phyloP scores from a whole-genome alignment of 1,140 invertebrate species.

The Drosophila parabipectinata region DNA sequence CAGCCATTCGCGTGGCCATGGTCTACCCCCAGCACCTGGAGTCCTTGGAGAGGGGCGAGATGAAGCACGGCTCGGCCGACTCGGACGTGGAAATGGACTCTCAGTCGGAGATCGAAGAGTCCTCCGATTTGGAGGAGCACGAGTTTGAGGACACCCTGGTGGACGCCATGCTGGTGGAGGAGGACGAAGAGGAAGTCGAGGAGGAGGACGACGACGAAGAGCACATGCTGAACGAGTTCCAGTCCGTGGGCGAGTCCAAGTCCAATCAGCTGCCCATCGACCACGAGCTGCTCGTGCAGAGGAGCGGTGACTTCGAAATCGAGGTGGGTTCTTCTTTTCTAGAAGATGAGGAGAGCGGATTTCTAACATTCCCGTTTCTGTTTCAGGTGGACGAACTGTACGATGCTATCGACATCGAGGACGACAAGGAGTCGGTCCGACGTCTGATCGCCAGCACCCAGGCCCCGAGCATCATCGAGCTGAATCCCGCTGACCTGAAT shows the following conservation, averaged over 20 bases:
- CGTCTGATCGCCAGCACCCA: constrained; percentile 73
- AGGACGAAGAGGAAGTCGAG: constrained; percentile 69
- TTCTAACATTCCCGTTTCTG: background rate
- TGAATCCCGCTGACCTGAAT: constrained; percentile 77
- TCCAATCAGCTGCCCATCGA: constrained; percentile 48
- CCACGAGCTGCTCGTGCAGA: constrained; percentile 50
- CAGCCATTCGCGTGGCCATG: constrained; percentile 94
- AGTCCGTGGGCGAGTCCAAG: constrained; percentile 31
- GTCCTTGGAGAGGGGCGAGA: constrained; percentile 91
- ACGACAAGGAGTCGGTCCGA: constrained; percentile 84
- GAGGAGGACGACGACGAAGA: constrained; percentile 69
- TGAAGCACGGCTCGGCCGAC: constrained; percentile 89
- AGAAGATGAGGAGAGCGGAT: background rate
- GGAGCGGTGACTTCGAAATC: constrained; percentile 72
- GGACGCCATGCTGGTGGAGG: constrained; percentile 77
- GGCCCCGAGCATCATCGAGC: constrained; percentile 64
- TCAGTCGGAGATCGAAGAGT: constrained; percentile 85
- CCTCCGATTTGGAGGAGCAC: constrained; percentile 84
- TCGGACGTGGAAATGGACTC: constrained; percentile 85
- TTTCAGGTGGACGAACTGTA: constrained; percentile 84
- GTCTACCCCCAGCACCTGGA: constrained; percentile 94
- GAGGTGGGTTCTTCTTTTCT: constrained; percentile 56
- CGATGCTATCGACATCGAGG: constrained; percentile 85
- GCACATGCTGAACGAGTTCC: constrained; percentile 55
- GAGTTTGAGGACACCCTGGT: constrained; percentile 85